A percentile compares a stretch with the other conserved stretches of the same genome.
Evolutionary conservation across 2,888 invertebrate species (phyloP).

Genomic region (Ectemnius cavifrons): DNA sequence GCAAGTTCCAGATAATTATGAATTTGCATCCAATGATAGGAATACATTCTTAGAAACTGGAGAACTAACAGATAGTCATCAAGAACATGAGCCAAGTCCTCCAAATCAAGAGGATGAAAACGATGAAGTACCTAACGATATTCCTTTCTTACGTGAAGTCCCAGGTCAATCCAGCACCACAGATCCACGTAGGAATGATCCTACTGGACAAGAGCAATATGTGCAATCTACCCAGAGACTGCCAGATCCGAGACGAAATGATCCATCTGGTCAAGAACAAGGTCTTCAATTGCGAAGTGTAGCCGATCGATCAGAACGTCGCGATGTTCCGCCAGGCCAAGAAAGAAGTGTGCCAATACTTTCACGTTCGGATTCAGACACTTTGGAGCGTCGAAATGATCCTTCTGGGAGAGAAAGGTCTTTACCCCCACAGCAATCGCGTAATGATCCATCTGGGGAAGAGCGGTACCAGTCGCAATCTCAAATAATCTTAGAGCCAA

Average conservation of each 20-base stretch:
- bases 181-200: conserved; percentile 74
- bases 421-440: conserved; percentile 69
- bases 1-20: conserved; percentile 73
- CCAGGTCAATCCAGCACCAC: conserved; percentile 75
- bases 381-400: conserved; percentile 73
- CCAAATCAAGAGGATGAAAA: conserved; percentile 76
- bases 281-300: conserved; percentile 57
- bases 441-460: conserved; percentile 75
- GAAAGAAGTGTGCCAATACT: conserved; percentile 60
- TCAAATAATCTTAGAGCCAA: conserved; percentile 63
- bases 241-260: conserved; percentile 72
- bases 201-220: conserved; percentile 75
- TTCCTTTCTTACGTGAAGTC: conserved; percentile 75
- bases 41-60: conserved; percentile 77
- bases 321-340: conserved; percentile 68
- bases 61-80: conserved; percentile 76
- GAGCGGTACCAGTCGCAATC: conserved; percentile 64
- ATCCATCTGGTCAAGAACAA: conserved; percentile 73
- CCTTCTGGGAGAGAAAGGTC: conserved; percentile 75
- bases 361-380: conserved; percentile 63
- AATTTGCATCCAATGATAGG: conserved; percentile 76
- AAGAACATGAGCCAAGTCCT: conserved; percentile 71
- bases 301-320: conserved; percentile 65
- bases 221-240: conserved; percentile 62
- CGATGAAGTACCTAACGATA: conserved; percentile 76